Evolutionary conservation across 2,113 vertebrate genomes (phyloP).

Genomic region (Ictalurus punctatus): DNA sequence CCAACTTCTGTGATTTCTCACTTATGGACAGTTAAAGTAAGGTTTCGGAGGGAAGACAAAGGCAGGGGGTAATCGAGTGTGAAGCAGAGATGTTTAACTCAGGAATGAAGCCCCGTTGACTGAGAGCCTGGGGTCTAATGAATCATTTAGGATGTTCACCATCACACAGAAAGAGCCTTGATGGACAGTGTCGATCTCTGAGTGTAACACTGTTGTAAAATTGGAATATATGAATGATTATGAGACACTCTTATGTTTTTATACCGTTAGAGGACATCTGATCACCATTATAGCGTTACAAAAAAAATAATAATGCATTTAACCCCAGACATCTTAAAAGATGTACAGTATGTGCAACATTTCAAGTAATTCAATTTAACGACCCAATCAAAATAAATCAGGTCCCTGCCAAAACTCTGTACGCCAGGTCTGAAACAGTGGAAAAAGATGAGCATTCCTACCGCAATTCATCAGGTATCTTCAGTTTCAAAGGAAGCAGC

Average conservation of each 20-base stretch:
- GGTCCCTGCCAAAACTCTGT: neutral
- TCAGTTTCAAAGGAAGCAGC: neutral
- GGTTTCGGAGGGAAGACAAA: slow-evolving; percentile 43
- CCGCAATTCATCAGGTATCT: neutral
- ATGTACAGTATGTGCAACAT: neutral
- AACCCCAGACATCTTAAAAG: neutral
- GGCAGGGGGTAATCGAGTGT: slow-evolving; percentile 45
- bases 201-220: slow-evolving; percentile 23
- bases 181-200: slow-evolving; percentile 43
- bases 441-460: neutral
- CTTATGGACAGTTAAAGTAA: slow-evolving; percentile 30
- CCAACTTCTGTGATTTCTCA: slow-evolving; percentile 30
- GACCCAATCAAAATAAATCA: neutral
- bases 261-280: neutral
- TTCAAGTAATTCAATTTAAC: neutral
- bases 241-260: neutral
- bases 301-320: neutral
- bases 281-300: neutral
- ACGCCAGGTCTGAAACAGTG: neutral
- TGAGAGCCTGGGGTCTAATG: slow-evolving; percentile 37
- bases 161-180: slow-evolving; percentile 39
- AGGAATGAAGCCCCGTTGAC: slow-evolving; percentile 28
- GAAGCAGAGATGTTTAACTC: slow-evolving; percentile 39
- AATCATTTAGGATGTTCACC: slow-evolving; percentile 43
- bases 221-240: slow-evolving; percentile 52